These are phyloP conservation scores for Spongilla lacustris DNA, from an alignment of 37 sponge, comb jelly and placozoan genomes.

Conservation along the genomic window DNA sequence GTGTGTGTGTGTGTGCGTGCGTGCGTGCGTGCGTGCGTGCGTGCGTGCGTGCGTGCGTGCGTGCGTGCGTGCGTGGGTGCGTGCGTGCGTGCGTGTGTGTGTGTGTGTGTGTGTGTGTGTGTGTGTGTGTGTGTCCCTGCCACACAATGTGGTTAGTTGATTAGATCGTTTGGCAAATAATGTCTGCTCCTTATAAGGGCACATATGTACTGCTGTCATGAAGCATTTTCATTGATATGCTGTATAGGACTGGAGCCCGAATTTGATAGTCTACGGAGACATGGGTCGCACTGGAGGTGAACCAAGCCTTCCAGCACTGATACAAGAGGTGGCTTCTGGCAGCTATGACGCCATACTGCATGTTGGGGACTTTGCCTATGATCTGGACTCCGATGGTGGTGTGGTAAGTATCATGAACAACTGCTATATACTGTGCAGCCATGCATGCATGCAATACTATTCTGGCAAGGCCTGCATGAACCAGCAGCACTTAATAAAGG, in stretches of 20 bases:
- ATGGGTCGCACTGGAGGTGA: constrained; percentile 17
- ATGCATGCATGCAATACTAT: not conserved
- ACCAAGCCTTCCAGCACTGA: constrained; percentile 14
- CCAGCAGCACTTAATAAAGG: too few species aligned
- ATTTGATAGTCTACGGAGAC: constrained; percentile 38
- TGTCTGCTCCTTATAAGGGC: too few species aligned
- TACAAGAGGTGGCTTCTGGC: constrained; percentile 3
- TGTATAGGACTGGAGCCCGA: constrained; percentile 9
- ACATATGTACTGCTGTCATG: not conserved
- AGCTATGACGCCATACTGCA: constrained; percentile 33
- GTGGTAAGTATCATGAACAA: constrained; percentile 4
- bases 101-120: constrained; percentile 9
- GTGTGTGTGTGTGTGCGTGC: not conserved
- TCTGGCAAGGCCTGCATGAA: too few species aligned
- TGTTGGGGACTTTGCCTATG: constrained; percentile 45
- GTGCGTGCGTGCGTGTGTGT: not conserved
- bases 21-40: too few species aligned
- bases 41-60: not conserved
- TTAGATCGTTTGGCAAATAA: too few species aligned
- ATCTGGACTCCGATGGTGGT: constrained; percentile 46
- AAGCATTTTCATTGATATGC: not conserved
- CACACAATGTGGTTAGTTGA: too few species aligned
- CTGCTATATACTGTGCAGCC: not conserved
- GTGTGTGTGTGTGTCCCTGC: too few species aligned
- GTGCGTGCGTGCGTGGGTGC: too few species aligned